Evolutionary conservation across 2,113 vertebrate species (phyloP).

Genomic region (Apodemus sylvaticus): DNA sequence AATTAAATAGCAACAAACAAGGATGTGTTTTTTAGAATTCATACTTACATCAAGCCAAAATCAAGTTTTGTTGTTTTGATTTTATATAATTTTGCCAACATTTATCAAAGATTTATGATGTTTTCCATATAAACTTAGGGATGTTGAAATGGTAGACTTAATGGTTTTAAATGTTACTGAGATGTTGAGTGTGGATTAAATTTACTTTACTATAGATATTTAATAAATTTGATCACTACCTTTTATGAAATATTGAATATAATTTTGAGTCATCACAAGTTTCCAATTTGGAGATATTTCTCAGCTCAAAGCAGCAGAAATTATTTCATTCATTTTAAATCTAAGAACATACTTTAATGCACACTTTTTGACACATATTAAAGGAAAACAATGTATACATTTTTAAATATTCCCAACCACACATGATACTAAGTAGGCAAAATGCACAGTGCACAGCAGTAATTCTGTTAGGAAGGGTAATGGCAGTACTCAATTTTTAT

Average conservation of each 20-base stretch:
- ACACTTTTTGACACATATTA: not conserved
- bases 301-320: constrained; percentile 22
- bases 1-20: constrained; percentile 69
- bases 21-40: constrained; percentile 51
- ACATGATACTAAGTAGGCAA: not conserved
- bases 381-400: not conserved
- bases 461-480: not conserved
- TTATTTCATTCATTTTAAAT: constrained; percentile 43
- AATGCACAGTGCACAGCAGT: not conserved
- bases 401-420: not conserved
- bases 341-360: constrained; percentile 5
- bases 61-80: not conserved
- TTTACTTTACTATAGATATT: not conserved
- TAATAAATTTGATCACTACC: constrained; percentile 2
- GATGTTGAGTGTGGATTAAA: not conserved
- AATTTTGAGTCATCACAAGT: constrained; percentile 45
- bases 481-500: not conserved
- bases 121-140: not conserved
- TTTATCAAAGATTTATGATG: constrained; percentile 20
- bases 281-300: not conserved
- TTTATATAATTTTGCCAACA: not conserved
- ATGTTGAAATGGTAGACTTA: not conserved
- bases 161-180: constrained; percentile 11
- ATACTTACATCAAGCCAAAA: constrained; percentile 73
- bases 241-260: constrained; percentile 41